A percentile compares a stretch with the other conserved stretches of the same genome.
phyloP scores from a whole-genome alignment of 2,113 vertebrate genomes.

The Vireo altiloquus region DNA sequence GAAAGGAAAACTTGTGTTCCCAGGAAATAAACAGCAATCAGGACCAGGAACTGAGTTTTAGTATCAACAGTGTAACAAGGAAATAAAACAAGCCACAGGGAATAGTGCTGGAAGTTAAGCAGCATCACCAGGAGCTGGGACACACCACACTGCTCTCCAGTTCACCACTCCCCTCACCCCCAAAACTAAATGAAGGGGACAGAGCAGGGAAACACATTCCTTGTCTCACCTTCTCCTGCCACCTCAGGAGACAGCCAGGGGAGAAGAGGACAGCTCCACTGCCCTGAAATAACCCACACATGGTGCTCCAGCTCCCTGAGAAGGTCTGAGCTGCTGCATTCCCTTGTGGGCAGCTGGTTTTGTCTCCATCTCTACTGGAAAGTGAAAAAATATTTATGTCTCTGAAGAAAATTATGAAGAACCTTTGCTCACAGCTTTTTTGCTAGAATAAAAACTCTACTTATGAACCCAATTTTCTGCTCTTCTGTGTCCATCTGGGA shows the following conservation, averaged over 20 bases:
- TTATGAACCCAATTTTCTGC: not conserved
- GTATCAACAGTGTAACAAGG: not conserved
- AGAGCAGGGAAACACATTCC: not conserved
- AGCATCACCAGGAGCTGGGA: rapidly evolving
- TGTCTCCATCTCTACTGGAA: not conserved
- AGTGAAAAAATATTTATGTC: too few relatives aligned
- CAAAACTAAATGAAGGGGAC: not conserved
- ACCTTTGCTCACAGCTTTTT: not conserved
- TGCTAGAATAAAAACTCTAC: not conserved
- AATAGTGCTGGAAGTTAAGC: not conserved
- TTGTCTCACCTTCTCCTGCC: not conserved
- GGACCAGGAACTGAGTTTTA: not conserved
- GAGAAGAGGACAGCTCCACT: not conserved
- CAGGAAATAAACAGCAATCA: not conserved
- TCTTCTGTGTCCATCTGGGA: not conserved
- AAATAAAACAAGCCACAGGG: not conserved
- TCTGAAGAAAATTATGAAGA: not conserved
- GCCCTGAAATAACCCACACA: not conserved
- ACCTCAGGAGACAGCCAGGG: not conserved
- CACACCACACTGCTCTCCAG: rapidly evolving
- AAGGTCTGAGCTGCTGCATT: rapidly evolving
- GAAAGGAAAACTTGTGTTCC: not conserved
- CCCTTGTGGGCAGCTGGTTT: not conserved
- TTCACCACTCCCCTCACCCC: not conserved
- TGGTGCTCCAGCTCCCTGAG: rapidly evolving